A percentile compares a stretch with the other conserved stretches of the same genome.
Evolutionary conservation across 2,888 invertebrate species (phyloP).

Genomic region (Autographa pulchrina): DNA sequence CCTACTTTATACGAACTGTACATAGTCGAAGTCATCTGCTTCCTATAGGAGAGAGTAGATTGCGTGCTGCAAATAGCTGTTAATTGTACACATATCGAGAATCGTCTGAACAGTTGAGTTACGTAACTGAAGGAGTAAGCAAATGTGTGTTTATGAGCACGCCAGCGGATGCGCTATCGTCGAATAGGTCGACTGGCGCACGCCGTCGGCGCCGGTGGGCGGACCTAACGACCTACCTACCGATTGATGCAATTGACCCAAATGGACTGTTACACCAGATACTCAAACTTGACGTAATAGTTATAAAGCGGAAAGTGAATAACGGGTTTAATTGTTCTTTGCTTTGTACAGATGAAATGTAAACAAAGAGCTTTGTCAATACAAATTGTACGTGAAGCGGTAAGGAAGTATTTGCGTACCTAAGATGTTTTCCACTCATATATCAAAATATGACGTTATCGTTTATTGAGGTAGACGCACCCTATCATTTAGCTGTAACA

Average conservation of each 20-base stretch:
- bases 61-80: constrained; percentile 49
- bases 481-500: constrained; percentile 37
- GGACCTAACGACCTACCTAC: constrained; percentile 64
- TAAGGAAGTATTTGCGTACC: neutral
- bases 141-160: constrained; percentile 59
- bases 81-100: constrained; percentile 41
- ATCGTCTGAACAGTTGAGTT: constrained; percentile 44
- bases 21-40: neutral
- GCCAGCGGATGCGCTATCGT: constrained; percentile 53
- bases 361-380: neutral
- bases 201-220: constrained; percentile 60
- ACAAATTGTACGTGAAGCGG: neutral
- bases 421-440: constrained; percentile 5
- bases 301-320: constrained; percentile 32
- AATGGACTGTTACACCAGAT: constrained; percentile 70
- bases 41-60: constrained; percentile 36
- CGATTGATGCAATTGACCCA: constrained; percentile 78
- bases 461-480: constrained; percentile 30
- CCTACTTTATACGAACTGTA: neutral
- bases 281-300: constrained; percentile 68
- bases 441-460: constrained; percentile 28
- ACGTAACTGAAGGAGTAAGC: constrained; percentile 49
- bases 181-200: constrained; percentile 55
- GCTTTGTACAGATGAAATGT: neutral
- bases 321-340: neutral